Percentiles rank a stretch among this genome's conserved stretches.
Conservation (phyloP, 2,113 vertebrate genomes). For the Coracopsis vasa region DNA sequence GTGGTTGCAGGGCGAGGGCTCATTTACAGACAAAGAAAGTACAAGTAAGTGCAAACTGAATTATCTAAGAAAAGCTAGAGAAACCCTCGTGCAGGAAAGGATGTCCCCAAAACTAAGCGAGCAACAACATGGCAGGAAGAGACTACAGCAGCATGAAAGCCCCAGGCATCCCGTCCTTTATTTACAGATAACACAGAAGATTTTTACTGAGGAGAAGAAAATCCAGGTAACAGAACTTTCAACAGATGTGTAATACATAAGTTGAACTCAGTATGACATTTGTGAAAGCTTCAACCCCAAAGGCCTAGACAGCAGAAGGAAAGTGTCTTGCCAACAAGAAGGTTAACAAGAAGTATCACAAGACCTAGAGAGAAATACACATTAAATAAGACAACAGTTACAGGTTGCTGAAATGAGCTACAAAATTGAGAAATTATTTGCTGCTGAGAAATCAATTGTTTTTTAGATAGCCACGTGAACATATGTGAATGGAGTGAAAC, state of each 20-base stretch:
- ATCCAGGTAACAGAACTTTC: background rate
- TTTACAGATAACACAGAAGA: background rate
- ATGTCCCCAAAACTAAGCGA: background rate
- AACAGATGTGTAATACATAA: background rate
- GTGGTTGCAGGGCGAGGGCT: conserved; percentile 77
- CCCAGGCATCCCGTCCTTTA: background rate
- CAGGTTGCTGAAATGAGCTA: background rate
- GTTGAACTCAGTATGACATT: background rate
- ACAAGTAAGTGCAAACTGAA: conserved; percentile 53
- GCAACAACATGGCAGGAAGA: background rate
- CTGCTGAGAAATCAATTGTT: background rate
- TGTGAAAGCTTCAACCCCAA: background rate
- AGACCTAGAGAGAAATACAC: background rate
- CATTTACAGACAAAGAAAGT: conserved; percentile 62
- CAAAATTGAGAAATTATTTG: background rate
- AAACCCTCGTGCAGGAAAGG: background rate
- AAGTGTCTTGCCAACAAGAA: background rate
- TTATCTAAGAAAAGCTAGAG: background rate
- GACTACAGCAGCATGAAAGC: background rate
- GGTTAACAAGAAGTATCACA: background rate
- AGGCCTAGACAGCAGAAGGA: background rate
- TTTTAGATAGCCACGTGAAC: background rate
- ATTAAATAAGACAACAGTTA: background rate
- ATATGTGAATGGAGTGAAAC: background rate
- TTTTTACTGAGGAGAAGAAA: background rate